Conservation (phyloP, 2,888 invertebrate genomes). For the Melinopterus prodromus region DNA sequence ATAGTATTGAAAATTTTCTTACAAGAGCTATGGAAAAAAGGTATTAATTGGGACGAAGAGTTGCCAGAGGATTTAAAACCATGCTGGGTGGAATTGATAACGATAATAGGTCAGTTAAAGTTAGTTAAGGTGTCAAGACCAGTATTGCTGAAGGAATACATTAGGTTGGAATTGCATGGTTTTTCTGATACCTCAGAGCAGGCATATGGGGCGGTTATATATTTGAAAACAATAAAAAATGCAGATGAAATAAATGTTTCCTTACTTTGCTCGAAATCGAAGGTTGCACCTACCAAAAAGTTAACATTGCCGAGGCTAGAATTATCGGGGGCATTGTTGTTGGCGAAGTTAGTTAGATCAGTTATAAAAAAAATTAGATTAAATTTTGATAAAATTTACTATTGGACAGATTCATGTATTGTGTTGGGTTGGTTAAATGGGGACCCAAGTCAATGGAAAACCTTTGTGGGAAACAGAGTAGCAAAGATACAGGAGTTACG, state of each 20-base stretch:
- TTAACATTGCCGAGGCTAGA: constrained; percentile 47
- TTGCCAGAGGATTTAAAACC: constrained; percentile 17
- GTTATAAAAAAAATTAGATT: neutral
- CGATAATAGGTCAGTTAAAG: neutral
- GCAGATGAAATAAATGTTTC: neutral
- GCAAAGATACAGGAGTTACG: neutral
- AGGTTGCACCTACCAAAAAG: constrained; percentile 36
- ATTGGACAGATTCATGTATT: constrained; percentile 4
- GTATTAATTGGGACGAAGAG: constrained; percentile 32
- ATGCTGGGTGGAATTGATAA: neutral
- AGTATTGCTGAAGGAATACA: neutral
- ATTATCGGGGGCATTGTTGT: constrained; percentile 31
- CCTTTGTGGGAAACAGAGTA: neutral
- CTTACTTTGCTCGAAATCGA: constrained; percentile 35
- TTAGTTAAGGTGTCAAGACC: neutral
- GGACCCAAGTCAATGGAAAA: neutral
- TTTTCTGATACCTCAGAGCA: constrained; percentile 40
- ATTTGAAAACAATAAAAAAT: constrained; percentile 26
- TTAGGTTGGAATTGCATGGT: constrained; percentile 39
- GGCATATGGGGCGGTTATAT: constrained; percentile 33
- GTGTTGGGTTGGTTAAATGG: neutral
- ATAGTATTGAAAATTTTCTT: constrained; percentile 28
- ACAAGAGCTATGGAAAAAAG: constrained; percentile 28
- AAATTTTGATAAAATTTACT: neutral
- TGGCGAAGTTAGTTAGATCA: neutral